A percentile compares a stretch with the other conserved stretches of the same genome.
These are phyloP conservation scores for Caenorhabditis elegans DNA, from an alignment of 1,140 invertebrate species.

Conservation along the genomic window DNA sequence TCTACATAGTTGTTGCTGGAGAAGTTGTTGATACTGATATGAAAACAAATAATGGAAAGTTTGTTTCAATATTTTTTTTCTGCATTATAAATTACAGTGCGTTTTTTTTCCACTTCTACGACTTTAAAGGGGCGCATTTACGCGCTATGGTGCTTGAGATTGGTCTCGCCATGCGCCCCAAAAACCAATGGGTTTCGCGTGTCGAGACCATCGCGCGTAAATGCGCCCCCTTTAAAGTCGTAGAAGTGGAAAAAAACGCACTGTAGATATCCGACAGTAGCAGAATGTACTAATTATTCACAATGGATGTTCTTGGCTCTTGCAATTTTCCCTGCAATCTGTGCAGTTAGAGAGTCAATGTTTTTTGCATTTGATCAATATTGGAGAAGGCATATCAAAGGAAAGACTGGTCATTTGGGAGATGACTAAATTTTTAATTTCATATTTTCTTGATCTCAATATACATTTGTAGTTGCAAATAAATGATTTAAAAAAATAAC, in stretches of 20 bases:
- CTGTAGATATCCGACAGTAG: neutral
- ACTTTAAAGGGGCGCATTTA: no score
- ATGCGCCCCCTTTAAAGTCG: no score
- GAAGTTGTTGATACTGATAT: constrained; percentile 67
- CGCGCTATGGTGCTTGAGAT: no score
- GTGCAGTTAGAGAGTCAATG: constrained; percentile 37
- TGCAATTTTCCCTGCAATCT: constrained; percentile 33
- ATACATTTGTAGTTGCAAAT: no score
- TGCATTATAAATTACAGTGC: constrained; percentile 27
- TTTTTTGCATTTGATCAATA: constrained; percentile 31
- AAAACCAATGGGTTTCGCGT: no score
- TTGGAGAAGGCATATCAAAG: neutral
- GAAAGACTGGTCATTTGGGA: constrained; percentile 19
- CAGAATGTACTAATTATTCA: neutral
- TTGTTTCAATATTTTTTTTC: neutral
- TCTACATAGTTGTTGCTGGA: constrained; percentile 66
- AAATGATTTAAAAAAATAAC: no score
- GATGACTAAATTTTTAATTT: neutral
- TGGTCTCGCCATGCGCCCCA: no score
- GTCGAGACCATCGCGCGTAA: no score
- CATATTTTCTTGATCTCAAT: neutral
- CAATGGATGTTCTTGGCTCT: constrained; percentile 33
- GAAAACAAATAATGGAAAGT: constrained; percentile 58
- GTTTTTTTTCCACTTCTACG: no score
- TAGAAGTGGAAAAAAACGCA: neutral